Conservation (phyloP, 2,888 invertebrate species). For the Euzophera pinguis region DNA sequence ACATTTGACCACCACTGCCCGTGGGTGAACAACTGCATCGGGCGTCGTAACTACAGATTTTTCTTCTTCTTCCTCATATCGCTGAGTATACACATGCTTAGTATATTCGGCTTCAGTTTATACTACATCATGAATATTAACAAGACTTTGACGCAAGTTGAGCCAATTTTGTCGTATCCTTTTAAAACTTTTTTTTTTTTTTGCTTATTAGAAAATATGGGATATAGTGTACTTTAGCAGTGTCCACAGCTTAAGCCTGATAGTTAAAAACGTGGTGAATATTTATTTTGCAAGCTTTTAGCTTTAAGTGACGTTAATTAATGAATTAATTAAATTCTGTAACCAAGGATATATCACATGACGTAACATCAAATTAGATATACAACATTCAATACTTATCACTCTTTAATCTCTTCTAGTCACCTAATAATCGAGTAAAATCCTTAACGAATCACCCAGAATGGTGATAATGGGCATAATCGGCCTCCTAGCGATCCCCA, state of each 20-base stretch:
- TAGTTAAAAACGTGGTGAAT: too few relatives aligned
- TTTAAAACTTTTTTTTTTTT: conserved; percentile 32
- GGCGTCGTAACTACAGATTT: conserved; percentile 97
- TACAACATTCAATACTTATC: too few relatives aligned
- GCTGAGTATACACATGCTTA: conserved; percentile 97
- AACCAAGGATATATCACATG: too few relatives aligned
- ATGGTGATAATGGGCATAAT: conserved; percentile 96
- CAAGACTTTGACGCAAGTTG: conserved; percentile 87
- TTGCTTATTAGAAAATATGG: too few relatives aligned
- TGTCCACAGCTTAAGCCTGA: too few relatives aligned
- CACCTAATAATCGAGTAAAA: conserved; percentile 9
- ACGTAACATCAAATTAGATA: too few relatives aligned
- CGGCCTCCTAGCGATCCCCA: conserved; percentile 95
- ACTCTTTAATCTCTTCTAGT: too few relatives aligned
- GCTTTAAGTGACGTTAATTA: too few relatives aligned
- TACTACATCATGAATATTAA: conserved; percentile 94
- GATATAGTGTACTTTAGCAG: too few relatives aligned
- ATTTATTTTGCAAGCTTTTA: too few relatives aligned
- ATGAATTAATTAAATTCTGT: too few relatives aligned
- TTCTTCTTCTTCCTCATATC: conserved; percentile 99
- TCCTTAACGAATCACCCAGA: conserved; percentile 70
- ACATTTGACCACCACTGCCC: conserved; percentile 99
- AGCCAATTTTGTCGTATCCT: conserved; percentile 93
- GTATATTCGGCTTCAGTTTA: conserved; percentile 96
- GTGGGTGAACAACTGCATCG: conserved; percentile 98